phyloP scores from a whole-genome alignment of 2,113 vertebrate species.

The Lontra canadensis region DNA sequence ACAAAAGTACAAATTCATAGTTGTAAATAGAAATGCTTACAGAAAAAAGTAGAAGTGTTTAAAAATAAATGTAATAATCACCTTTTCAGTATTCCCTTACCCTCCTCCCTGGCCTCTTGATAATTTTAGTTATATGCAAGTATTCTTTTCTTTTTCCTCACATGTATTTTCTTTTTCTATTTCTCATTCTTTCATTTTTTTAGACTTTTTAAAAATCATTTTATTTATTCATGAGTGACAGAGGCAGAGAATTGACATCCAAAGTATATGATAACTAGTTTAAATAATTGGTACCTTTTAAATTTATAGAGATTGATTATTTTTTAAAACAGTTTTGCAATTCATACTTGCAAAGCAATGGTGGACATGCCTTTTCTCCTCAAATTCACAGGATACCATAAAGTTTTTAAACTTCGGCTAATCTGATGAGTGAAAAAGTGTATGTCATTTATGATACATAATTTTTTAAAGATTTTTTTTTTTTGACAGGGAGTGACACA shows the following conservation, averaged over 20 bases:
- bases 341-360: background rate
- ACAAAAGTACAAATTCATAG: background rate
- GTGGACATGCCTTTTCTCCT: background rate
- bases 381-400: background rate
- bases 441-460: background rate
- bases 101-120: background rate
- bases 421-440: background rate
- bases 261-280: background rate
- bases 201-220: too few species aligned
- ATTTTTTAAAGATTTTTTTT: too few species aligned
- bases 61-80: background rate
- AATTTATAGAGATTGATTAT: background rate
- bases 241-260: background rate
- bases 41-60: background rate
- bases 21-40: background rate
- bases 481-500: too few species aligned
- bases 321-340: background rate
- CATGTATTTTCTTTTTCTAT: background rate
- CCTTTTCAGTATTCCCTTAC: background rate
- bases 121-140: background rate
- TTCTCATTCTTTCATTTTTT: background rate
- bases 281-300: background rate
- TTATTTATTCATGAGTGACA: background rate
- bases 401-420: background rate
- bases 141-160: background rate